Percentiles rank a stretch among this genome's conserved stretches.
Evolutionary conservation across 2,113 vertebrate species (phyloP).

Genomic region (Mustelus asterias): DNA sequence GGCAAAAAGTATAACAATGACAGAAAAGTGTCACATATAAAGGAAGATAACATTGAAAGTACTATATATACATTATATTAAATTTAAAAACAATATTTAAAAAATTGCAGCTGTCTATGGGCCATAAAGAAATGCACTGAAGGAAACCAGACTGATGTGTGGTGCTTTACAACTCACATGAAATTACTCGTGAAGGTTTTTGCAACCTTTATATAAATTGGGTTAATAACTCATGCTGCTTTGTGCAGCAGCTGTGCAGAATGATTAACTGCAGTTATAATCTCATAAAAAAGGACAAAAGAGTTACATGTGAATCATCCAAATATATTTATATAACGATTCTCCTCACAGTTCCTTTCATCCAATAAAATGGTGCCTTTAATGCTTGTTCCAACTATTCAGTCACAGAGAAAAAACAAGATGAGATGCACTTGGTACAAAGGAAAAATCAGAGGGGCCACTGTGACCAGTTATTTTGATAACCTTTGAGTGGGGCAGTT

Average conservation of each 20-base stretch:
- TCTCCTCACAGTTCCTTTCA: background rate
- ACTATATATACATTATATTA: background rate
- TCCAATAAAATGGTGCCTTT: background rate
- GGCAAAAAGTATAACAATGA: background rate
- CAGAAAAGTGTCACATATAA: background rate
- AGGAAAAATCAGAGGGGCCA: background rate
- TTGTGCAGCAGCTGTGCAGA: constrained; percentile 13
- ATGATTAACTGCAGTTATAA: background rate
- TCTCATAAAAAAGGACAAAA: constrained; percentile 13
- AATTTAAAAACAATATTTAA: constrained; percentile 8
- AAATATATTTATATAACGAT: background rate
- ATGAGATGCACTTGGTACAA: background rate
- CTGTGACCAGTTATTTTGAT: background rate
- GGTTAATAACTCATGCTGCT: background rate
- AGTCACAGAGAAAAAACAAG: background rate
- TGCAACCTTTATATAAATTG: constrained; percentile 13
- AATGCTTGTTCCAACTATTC: background rate
- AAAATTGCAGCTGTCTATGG: background rate
- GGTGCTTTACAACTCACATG: background rate
- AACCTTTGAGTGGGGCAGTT: background rate
- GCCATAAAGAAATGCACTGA: background rate
- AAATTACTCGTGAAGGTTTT: background rate
- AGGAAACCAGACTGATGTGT: background rate
- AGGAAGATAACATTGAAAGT: background rate
- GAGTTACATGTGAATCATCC: background rate